Base-by-base conservation (phyloP, 1,140 invertebrate genomes). In the Drosophila sulfurigaster region DNA sequence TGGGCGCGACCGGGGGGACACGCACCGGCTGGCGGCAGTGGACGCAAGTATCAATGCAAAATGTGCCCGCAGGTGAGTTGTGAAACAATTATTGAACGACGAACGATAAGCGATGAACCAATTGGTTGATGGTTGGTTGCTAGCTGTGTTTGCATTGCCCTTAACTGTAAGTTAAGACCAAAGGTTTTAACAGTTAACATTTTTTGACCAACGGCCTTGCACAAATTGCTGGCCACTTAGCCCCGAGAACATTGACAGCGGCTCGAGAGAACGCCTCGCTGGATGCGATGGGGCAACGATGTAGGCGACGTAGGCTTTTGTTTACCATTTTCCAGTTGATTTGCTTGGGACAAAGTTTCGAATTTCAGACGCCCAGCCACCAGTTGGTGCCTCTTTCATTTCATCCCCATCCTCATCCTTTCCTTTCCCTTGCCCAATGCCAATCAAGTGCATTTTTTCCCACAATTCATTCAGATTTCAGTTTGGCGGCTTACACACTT, bases 1-100 rank as follows among this genome's bases (percentile, higher is more conserved):
- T 71, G 25, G 80, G 78, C 38, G 71, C 49, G 82, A 94, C 95
- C 78, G 93, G 93, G 15, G 15, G 93, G 93, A 78, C 95, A 95
- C 79, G 95, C 95, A 25, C 45, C 75, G 1, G 62, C 81, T 46
- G 77, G 77, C 28, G 88, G 87, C 52, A 93, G 94, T 79, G 93
- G 94, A 81, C 93, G 96, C 93, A 98, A 98, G 93, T 99, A 99
- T 94, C 97, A 98, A 93, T 99, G 98, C 95, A 99, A 99, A 94
- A 99, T 99, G 98, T 99, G 98, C 93, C 98, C 98, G 76, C 97
- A 99, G 97, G 98, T 99, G 93, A 95, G 91, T 91, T 38, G 46
- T 25, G 35, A 67, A 13, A 48, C 66, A 46, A 72, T 66, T 75
- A 66, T 58, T 60, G 56, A 45, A 78, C 62, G 16, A 15, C 3